phyloP scores from a whole-genome alignment of 2,888 invertebrate species.

The Caenorhabditis japonica region DNA sequence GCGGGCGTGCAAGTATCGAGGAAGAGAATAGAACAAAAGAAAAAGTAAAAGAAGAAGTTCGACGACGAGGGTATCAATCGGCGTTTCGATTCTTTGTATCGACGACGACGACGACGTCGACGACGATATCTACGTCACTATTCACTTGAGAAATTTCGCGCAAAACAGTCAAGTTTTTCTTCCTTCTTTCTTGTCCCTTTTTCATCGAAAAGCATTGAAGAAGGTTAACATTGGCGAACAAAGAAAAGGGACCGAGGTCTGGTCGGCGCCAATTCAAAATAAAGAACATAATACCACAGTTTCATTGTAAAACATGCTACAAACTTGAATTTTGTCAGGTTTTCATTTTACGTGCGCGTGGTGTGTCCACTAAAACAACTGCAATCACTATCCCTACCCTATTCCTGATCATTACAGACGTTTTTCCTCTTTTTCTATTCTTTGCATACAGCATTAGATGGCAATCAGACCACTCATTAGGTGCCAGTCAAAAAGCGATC shows the following conservation, averaged over 20 bases:
- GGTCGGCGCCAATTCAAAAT: too few relatives aligned
- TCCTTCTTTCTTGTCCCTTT: slow-evolving; percentile 8
- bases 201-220: slow-evolving; percentile 27
- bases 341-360: not conserved
- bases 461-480: slow-evolving; percentile 10
- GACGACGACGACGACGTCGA: slow-evolving; percentile 11
- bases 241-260: slow-evolving; percentile 6
- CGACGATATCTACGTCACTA: slow-evolving; percentile 42
- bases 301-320: slow-evolving; percentile 5
- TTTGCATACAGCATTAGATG: not conserved
- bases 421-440: not conserved
- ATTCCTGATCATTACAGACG: not conserved
- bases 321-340: slow-evolving; percentile 8
- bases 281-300: slow-evolving; percentile 6
- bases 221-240: slow-evolving; percentile 27
- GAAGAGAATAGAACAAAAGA: slow-evolving; percentile 40
- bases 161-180: too few relatives aligned
- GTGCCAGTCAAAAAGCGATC: slow-evolving; percentile 7
- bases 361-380: slow-evolving; percentile 18
- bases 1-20: slow-evolving; percentile 24
- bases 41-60: slow-evolving; percentile 38
- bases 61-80: slow-evolving; percentile 38
- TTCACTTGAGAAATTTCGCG: slow-evolving; percentile 5
- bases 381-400: not conserved
- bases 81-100: slow-evolving; percentile 34